Conservation (phyloP, 2,113 vertebrate genomes). For the Thomomys bottae region DNA sequence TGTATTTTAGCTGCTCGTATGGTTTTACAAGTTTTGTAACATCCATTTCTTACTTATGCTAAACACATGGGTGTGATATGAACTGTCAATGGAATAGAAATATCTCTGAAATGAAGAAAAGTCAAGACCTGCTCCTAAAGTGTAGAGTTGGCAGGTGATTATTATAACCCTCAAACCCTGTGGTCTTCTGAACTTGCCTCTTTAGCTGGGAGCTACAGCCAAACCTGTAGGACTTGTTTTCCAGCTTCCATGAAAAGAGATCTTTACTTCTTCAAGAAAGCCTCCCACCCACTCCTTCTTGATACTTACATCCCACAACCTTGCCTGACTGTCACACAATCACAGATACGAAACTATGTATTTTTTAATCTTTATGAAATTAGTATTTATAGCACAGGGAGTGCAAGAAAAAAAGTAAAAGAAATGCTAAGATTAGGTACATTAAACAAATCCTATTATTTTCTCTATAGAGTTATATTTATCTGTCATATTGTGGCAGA, state of each 20-base stretch:
- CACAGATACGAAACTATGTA: neutral
- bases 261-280: slow-evolving; percentile 78
- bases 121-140: slow-evolving; percentile 42
- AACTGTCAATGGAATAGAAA: slow-evolving; percentile 26
- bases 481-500: neutral
- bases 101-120: slow-evolving; percentile 43
- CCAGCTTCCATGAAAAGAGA: slow-evolving; percentile 55
- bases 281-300: slow-evolving; percentile 74
- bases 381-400: neutral
- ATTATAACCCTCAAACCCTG: slow-evolving; percentile 77
- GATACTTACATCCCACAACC: slow-evolving; percentile 67
- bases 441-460: neutral
- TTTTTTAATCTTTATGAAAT: slow-evolving; percentile 1
- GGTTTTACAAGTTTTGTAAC: slow-evolving; percentile 26
- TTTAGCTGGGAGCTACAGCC: slow-evolving; percentile 25
- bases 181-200: slow-evolving; percentile 69
- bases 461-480: neutral
- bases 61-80: neutral
- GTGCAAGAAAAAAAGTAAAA: neutral
- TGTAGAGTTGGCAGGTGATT: slow-evolving; percentile 69
- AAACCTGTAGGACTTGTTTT: slow-evolving; percentile 82
- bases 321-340: slow-evolving; percentile 55
- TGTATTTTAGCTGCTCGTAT: slow-evolving; percentile 37
- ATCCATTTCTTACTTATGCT: slow-evolving; percentile 2
- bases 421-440: neutral